Evolutionary conservation across 1,140 invertebrate species (phyloP), one percentile per base, ranked within the genome.

Genomic region (Heliconius hewitsoni): DNA sequence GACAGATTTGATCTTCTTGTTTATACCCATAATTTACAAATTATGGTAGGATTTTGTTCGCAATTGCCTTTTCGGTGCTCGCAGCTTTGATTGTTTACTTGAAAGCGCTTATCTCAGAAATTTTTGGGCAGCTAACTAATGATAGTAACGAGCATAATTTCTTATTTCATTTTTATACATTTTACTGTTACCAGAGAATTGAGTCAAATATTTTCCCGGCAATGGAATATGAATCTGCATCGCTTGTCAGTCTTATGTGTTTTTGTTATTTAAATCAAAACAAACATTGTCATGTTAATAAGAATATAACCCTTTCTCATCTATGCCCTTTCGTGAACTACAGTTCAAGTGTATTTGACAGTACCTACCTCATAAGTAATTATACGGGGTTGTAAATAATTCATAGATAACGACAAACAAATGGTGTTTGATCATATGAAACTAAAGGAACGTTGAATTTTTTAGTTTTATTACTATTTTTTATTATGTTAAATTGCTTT

Each of bases 231-330:
- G 42, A 46, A 46, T 46, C 42, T 16, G 42, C 50, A 60, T 23
- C 55, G 55, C 60, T 23, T 60, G 52, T 60, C 57, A 2, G 57
- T 1, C 8, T 60, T 23, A 23, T 11, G 6, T 9, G n/a, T 60
- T 23, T 11, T 60, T 60, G 57, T 60, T 60, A 66, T 66, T 66
- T 66, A 66, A 66, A 30, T 27, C 23, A n/a, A 66, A 66, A 66
- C 60, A 66, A 66, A 66, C 55, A 66, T 66, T 66, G 60, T 66
- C 30, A 66, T 66, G 60, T 30, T 66, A 66, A 66, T 66, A 66
- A 66, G 23, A 30, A 66, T 30, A 30, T 66, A 66, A 66, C 60
- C 60, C 27, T 66, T 66, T 66, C 60, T 30, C 60, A 66, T 66
- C 16, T 4, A 5, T 66, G 60, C 60, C 60, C 60, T 66, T 30